These are phyloP conservation scores for Drosophila hydei DNA, from an alignment of 1,140 invertebrate genomes.

Conservation along the genomic window DNA sequence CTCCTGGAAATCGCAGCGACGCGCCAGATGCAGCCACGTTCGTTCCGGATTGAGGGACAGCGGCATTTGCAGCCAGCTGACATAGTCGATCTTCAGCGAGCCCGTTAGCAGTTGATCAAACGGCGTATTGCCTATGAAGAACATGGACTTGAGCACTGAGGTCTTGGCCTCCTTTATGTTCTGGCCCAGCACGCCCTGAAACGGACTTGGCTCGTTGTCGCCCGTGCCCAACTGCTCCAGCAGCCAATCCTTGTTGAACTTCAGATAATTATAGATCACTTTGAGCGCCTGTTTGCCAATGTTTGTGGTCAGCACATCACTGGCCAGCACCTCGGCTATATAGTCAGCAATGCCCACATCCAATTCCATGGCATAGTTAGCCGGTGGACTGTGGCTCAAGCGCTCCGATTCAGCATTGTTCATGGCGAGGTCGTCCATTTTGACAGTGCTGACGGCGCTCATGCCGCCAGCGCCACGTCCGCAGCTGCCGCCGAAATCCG, in stretches of 20 bases:
- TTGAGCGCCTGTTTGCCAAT: constrained; percentile 86
- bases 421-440: constrained; percentile 76
- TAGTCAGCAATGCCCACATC: constrained; percentile 84
- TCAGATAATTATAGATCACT: constrained; percentile 87
- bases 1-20: constrained; percentile 85
- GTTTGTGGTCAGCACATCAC: constrained; percentile 85
- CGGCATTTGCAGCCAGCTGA: constrained; percentile 85
- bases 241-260: constrained; percentile 88
- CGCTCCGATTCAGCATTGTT: constrained; percentile 72
- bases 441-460: constrained; percentile 77
- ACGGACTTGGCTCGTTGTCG: constrained; percentile 70
- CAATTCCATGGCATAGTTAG: constrained; percentile 81
- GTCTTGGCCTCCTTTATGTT: constrained; percentile 85
- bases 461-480: constrained; percentile 57
- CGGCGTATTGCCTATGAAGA: constrained; percentile 88
- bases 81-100: constrained; percentile 85
- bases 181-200: constrained; percentile 75
- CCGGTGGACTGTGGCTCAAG: constrained; percentile 71
- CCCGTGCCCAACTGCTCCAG: constrained; percentile 86
- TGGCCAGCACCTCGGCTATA: constrained; percentile 85
- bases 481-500: constrained; percentile 55
- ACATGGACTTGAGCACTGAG: constrained; percentile 88
- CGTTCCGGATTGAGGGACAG: constrained; percentile 85
- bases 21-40: constrained; percentile 85
- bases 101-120: constrained; percentile 88